Percentiles rank a stretch among this genome's conserved stretches.
Conservation (phyloP, 1,140 invertebrate species). For the Batillaria attramentaria region DNA sequence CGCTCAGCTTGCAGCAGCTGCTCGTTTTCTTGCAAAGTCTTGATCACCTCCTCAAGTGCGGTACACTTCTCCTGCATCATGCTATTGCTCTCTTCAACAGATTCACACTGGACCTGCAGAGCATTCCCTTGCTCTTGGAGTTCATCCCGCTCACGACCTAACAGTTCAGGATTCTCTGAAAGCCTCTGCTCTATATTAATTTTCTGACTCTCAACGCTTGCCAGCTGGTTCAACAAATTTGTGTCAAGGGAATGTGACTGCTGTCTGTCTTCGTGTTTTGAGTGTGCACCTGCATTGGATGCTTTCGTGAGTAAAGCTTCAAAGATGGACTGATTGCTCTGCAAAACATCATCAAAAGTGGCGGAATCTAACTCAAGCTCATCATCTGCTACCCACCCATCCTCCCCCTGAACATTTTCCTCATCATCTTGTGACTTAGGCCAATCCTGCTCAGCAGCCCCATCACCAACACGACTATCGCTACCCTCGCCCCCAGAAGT, state of each 20-base stretch:
- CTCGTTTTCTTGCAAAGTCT: background rate
- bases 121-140: constrained; percentile 42
- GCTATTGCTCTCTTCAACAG: constrained; percentile 32
- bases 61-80: background rate
- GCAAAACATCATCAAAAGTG: background rate
- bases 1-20: background rate
- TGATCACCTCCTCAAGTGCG: background rate
- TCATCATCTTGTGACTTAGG: background rate
- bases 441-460: background rate
- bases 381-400: background rate
- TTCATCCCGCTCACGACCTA: constrained; percentile 43
- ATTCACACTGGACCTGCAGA: constrained; percentile 39
- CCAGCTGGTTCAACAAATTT: constrained; percentile 25
- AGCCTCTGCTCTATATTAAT: constrained; percentile 38
- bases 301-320: background rate
- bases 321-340: background rate
- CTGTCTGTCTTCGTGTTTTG: background rate
- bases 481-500: background rate
- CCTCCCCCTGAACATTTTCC: background rate
- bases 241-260: background rate
- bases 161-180: constrained; percentile 35
- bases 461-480: background rate
- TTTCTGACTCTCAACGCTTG: constrained; percentile 31
- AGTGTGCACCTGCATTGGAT: background rate
- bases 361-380: constrained; percentile 1